Evolutionary conservation across 2,888 invertebrate species (phyloP), one percentile per base, ranked within the genome.

Genomic region (Cenopis cana): DNA sequence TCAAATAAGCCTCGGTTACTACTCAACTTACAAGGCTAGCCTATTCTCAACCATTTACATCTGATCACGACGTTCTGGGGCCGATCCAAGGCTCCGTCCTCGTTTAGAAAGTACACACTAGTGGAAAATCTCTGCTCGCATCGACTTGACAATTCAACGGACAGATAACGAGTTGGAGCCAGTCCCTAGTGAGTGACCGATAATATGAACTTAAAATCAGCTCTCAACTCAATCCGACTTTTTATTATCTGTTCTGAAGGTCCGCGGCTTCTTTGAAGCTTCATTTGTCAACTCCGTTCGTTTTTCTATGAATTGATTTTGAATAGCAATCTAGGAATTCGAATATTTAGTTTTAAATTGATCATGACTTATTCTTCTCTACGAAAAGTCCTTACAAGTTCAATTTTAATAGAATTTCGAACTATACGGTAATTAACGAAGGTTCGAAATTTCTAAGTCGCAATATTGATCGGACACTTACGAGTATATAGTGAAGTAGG

Each of bases 401-500:
- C 12, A 38, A 38, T 12, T 2, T 2, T 4, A 38, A 33, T 8
- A 5, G 5, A 33, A 8, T 0, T 33, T 33, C 8, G 33, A 33
- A 33, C 33, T 33, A 33, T 33, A 33, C 0, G 33, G 33, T 33
- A 33, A 33, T 33, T 33, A 33, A 5, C 9, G 5, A 33, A 33
- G 9, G 33, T 8, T 33, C 33, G 8, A 33, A 5, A 33, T 33
- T 24, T 5, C 29, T 8, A 33, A 33, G 6, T 8, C 38, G 12
- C 12, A 11, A 38, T 1, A 12, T 12, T 38, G 38, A 38, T 38
- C 38, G 54, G 46, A 69, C 55, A 66, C 68, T 72, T 75, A 75
- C 36, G 69, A 68, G 75, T 46, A 11, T 24, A 3, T 61, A 66
- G 62, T 56, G 64, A 73, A 75, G 66, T 74, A 55, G 73, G 74